Percentiles rank a stretch among this genome's conserved stretches.
Conservation (phyloP, 1,140 invertebrate genomes). For the Idris sp. region DNA sequence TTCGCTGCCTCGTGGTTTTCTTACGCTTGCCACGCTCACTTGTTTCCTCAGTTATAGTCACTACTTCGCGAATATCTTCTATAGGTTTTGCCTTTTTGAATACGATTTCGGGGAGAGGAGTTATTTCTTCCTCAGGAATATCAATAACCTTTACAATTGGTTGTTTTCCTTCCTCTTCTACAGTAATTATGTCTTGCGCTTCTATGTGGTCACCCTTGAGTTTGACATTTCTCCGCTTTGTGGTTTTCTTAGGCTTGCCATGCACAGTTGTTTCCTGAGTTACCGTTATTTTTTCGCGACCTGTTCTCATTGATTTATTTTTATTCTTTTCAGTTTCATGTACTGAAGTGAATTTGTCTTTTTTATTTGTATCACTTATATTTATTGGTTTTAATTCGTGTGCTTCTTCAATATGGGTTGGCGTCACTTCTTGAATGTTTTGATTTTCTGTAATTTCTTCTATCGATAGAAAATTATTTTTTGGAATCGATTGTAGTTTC, state of each 20-base stretch:
- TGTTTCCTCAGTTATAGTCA: slow-evolving; percentile 1
- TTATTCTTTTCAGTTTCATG: slow-evolving; percentile 2
- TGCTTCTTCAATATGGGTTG: slow-evolving; percentile 54
- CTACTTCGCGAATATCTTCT: no score
- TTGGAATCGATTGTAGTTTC: slow-evolving; percentile 68
- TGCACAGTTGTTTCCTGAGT: no score
- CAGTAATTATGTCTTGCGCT: background rate
- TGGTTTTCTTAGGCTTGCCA: slow-evolving; percentile 4
- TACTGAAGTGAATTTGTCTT: no score
- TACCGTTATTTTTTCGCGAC: slow-evolving; percentile 4
- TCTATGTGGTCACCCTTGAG: background rate
- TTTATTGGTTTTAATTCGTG: slow-evolving; percentile 39
- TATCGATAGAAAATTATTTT: slow-evolving; percentile 73
- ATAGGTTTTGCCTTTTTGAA: background rate
- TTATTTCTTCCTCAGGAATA: no score
- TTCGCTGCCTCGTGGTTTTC: slow-evolving; percentile 16
- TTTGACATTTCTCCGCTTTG: slow-evolving; percentile 12
- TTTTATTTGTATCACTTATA: no score
- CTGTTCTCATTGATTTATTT: no score
- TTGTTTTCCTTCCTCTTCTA: slow-evolving; percentile 18
- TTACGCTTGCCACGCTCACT: slow-evolving; percentile 9
- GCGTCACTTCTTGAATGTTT: slow-evolving; percentile 64
- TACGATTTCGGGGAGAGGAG: background rate
- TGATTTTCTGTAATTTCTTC: slow-evolving; percentile 70
- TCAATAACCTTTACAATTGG: no score